Percentiles rank a stretch among this genome's conserved stretches.
Evolutionary conservation across 1,140 invertebrate species (phyloP).

Genomic region (Uloborus diversus): DNA sequence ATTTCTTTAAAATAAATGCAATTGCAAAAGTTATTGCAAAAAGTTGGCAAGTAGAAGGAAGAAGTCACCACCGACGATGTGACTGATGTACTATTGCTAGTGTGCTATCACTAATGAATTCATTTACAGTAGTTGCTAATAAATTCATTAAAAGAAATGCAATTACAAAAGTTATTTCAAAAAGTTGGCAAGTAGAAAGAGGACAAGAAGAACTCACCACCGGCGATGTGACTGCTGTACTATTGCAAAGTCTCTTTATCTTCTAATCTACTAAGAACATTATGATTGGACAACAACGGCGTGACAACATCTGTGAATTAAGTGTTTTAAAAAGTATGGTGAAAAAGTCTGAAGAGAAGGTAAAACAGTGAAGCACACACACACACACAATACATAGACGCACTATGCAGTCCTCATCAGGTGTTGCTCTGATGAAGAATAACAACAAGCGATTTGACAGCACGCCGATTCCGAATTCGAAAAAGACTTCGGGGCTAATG

Average conservation of each 20-base stretch:
- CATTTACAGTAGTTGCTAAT: too few relatives aligned
- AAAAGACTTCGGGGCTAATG: constrained; percentile 36
- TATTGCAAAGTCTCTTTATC: constrained; percentile 4
- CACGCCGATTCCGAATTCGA: constrained; percentile 19
- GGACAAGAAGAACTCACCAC: constrained; percentile 25
- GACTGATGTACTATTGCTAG: too few relatives aligned
- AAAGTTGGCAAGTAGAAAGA: too few relatives aligned
- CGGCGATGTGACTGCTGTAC: constrained; percentile 11
- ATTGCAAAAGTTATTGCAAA: too few relatives aligned
- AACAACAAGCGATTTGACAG: not conserved
- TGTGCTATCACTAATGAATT: too few relatives aligned
- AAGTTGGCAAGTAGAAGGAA: too few relatives aligned
- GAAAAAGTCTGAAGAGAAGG: constrained; percentile 1
- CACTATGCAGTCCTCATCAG: constrained; percentile 34
- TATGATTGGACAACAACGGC: constrained; percentile 20
- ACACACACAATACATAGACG: constrained; percentile 2
- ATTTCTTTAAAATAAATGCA: too few relatives aligned
- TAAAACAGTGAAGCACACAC: too few relatives aligned
- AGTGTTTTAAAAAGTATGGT: not conserved
- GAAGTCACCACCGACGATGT: constrained; percentile 29
- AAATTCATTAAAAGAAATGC: too few relatives aligned
- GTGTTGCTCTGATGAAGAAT: not conserved
- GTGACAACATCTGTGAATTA: not conserved
- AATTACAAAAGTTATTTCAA: too few relatives aligned
- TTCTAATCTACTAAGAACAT: constrained; percentile 13